Base-by-base conservation (phyloP, 2,888 invertebrate species). In the Rugalucina vietnamica region DNA sequence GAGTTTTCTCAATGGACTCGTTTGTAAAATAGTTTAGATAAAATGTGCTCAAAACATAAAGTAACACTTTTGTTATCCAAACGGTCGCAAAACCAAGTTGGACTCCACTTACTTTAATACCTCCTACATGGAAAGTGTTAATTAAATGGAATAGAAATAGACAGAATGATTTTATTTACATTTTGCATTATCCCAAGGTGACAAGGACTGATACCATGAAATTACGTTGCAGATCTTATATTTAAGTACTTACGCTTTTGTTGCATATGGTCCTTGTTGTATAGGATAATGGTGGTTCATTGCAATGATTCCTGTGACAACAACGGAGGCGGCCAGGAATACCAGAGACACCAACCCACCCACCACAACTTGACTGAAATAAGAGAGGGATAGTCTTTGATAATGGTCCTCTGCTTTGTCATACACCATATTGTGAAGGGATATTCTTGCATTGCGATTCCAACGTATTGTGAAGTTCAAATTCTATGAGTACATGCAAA, bases 191-290 rank as follows among this genome's bases (percentile, higher is more conserved):
- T 12, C 8, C 43, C 43, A 43, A n/a, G n/a, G 43, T 43, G 8
- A 43, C 8, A 27, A 8, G 21, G 8, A 74, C 32, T 29, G 18
- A 21, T 14, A 21, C 43, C 4, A 12, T 12, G 3, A 29, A 8
- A 14, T n/a, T n/a, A n/a, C n/a, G 29, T 69, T 27, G 12, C 29
- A 69, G 10, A 18, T n/a, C 12, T 69, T 24, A 29, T 69, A 29
- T 71, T 8, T 71, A n/a, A 37, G 12, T n/a, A 73, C 43, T 43
- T 50, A 34, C 43, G 43, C 32, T 24, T 24, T 37, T 14, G 37
- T 8, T 43, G 27, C 71, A 39, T 71, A 43, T 71, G 57, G 43
- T n/a, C 83, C 1, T 81, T 82, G n/a, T 43, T 85, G 85, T 1
- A 54, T 80, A 0, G 77, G 71, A 29, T 75, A 85, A 14, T 76